Evolutionary conservation across 2,797 vertebrate species (phyloP), one percentile per base, ranked within the genome.

Genomic region (Eulemur albifrons): DNA sequence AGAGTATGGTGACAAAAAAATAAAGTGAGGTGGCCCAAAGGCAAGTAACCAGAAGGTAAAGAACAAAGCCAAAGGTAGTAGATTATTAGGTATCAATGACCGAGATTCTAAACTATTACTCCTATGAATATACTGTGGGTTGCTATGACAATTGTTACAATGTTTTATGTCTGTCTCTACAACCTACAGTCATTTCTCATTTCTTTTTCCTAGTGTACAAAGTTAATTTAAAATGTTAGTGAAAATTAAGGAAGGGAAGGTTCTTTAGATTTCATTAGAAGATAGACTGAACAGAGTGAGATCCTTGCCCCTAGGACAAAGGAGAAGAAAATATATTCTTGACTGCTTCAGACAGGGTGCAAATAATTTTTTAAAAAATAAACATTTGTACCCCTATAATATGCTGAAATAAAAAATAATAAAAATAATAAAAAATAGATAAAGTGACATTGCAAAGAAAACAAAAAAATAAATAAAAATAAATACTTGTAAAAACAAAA

Each of bases 1-100:
- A 73, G 20, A 76, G 57, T 63, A 88, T 40, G n/a, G 18, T 65
- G 17, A 93, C 80, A 73, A 77, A 76, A 91, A 90, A 57, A 59
- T 18, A 87, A 94, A 89, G 75, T 80, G 15, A 18, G 21, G n/a
- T 70, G 32, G 5, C 61, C 38, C 45, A 79, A 76, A 96, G 32
- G 59, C 52, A 82, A 48, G 25, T 70, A 89, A 40, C 18, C 35
- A 81, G 54, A 50, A 91, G 35, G 38, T 48, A 5, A 95, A 92
- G 52, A 91, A 75, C 32, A 45, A 88, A 93, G 72, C 21, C 54
- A 77, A 93, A 96, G 27, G 15, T 45, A 30, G 69, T 92, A 81
- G 54, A 52, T 89, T 70, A 40, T 84, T 50, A 79, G 21, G 57
- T 61, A 32, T 32, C 25, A 79, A 17, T 94, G 32, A 75, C 35